Evolutionary conservation across 64 coral and sea anemone species (phyloP).

Genomic region (Montipora capricornis): DNA sequence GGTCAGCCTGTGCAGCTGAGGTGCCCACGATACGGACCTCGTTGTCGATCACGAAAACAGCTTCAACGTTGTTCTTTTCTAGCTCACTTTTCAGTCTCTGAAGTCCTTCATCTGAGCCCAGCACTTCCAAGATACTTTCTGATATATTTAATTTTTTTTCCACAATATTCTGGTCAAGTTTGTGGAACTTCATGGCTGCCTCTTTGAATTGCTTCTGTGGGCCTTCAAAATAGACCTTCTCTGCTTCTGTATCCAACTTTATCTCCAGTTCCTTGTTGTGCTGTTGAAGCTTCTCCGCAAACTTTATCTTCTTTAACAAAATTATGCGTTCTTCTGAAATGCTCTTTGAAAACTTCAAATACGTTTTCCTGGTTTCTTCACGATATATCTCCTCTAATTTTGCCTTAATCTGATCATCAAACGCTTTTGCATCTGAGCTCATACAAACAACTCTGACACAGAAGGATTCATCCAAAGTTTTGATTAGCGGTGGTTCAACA

Average conservation of each 20-base stretch:
- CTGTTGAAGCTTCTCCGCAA: constrained; percentile 57
- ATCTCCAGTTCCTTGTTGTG: constrained; percentile 59
- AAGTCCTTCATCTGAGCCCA: constrained; percentile 38
- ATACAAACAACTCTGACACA: constrained; percentile 4
- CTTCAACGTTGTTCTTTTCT: constrained; percentile 42
- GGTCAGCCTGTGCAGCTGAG: constrained; percentile 49
- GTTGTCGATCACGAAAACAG: constrained; percentile 54
- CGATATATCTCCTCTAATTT: constrained; percentile 24
- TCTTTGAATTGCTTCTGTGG: constrained; percentile 48
- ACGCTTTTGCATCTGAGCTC: not conserved
- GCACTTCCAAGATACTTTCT: constrained; percentile 29
- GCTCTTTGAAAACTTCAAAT: not conserved
- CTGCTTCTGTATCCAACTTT: constrained; percentile 41
- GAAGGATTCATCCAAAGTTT: not conserved
- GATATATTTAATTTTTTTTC: constrained; percentile 20
- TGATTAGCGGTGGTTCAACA: constrained; percentile 16
- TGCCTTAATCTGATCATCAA: not conserved
- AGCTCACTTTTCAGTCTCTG: constrained; percentile 47
- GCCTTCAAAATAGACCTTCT: constrained; percentile 46
- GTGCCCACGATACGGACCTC: constrained; percentile 44
- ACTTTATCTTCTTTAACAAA: constrained; percentile 59
- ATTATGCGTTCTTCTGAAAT: constrained; percentile 61
- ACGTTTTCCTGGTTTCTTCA: constrained; percentile 42
- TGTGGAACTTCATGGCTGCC: constrained; percentile 35
- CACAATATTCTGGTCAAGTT: constrained; percentile 1